These are phyloP conservation scores for Drosophila pandora DNA, from an alignment of 1,140 invertebrate genomes.

Conservation along the genomic window DNA sequence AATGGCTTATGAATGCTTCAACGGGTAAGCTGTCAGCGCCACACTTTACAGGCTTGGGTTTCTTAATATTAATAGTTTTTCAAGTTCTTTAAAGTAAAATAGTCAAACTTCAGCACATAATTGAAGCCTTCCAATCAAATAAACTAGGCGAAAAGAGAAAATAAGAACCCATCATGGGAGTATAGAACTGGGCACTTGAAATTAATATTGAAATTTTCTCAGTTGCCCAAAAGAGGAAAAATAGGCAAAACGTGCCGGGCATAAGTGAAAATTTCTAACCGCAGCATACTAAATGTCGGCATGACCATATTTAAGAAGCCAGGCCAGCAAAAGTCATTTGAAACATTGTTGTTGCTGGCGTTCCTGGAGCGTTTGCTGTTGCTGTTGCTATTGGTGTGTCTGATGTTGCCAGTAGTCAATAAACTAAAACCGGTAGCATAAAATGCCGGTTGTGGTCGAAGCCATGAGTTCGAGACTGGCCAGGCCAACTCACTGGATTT, in stretches of 20 bases:
- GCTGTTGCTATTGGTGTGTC: constrained; percentile 17
- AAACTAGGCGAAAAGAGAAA: constrained; percentile 65
- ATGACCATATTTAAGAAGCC: constrained; percentile 70
- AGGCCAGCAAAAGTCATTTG: constrained; percentile 54
- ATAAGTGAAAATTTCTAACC: constrained; percentile 74
- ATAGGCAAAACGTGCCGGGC: constrained; percentile 71
- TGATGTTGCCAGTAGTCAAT: constrained; percentile 61
- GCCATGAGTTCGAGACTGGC: constrained; percentile 30
- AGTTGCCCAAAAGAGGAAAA: constrained; percentile 65
- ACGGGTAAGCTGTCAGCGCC: constrained; percentile 7
- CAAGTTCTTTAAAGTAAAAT: not conserved
- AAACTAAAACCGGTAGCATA: constrained; percentile 78
- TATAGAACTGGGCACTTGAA: constrained; percentile 25
- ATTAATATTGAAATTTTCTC: constrained; percentile 29
- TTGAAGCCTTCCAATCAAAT: not conserved
- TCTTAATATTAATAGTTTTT: not conserved
- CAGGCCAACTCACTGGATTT: constrained; percentile 34
- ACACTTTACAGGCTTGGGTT: not conserved
- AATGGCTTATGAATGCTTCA: constrained; percentile 14
- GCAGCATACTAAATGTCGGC: constrained; percentile 61
- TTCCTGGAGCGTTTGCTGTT: constrained; percentile 23
- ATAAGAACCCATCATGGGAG: constrained; percentile 8
- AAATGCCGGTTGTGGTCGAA: constrained; percentile 60
- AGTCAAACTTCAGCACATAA: not conserved
- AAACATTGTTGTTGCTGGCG: constrained; percentile 56